Base-by-base conservation (phyloP, 92 coral and sea anemone genomes). In the Epizoanthus scotinus region DNA sequence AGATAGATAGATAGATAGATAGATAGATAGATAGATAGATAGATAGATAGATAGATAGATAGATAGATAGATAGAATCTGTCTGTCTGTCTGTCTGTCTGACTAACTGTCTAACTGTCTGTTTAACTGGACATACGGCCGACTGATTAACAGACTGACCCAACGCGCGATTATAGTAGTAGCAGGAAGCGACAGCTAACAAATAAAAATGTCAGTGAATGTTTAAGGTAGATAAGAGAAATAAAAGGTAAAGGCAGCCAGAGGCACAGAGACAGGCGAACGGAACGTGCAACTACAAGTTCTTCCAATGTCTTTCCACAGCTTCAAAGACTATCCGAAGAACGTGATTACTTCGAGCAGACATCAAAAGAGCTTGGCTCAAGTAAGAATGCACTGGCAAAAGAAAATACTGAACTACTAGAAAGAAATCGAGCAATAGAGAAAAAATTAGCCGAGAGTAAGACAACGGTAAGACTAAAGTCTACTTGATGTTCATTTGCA, bases 251-350 rank as follows among this genome's bases (percentile, higher is more conserved):
- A 34, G 40, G 40, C 6, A 34, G 40, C n/a, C 31, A 9, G 5
- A 71, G 26, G 26, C 54, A 28, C 17, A 24, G 67, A 0, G 2
- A 34, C 34, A 47, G 27, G 28, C 49, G 40, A 49, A 47, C 40
- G n/a, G 27, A 67, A 55, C 29, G 44, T 40, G n/a, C 1, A 25
- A 8, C 22, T 34, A 14, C 53, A 21, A 63, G 8, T 53, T 21
- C 28, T 21, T 15, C 6, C 6, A 10, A 13, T 79, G 15, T 64
- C 24, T 29, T 36, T 36, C 66, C 75, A 22, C 42, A 95, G 99
- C 84, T 91, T 68, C 42, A 82, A 56, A 82, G 81, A 67, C 29
- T 89, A 64, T 94, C 91, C 52, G 96, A 95, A 53, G 99, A 95
- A 57, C 92, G 88, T 34, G 31, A 68, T 13, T 82, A 72, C 49